Conservation (phyloP, 2,797 vertebrate genomes). For the Choloepus didactylus region DNA sequence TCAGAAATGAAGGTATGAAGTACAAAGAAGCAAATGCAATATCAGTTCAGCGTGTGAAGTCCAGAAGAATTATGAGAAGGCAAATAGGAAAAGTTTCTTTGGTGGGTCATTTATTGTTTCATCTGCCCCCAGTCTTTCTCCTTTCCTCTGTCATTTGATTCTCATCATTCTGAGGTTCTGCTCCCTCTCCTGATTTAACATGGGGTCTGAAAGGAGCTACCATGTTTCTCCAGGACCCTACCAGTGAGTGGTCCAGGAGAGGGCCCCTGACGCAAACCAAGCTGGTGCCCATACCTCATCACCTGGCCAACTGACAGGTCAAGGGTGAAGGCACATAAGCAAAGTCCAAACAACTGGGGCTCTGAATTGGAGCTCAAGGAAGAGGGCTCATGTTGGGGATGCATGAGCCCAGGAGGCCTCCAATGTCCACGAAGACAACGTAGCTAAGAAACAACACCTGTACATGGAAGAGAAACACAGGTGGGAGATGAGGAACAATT, state of each 20-base stretch:
- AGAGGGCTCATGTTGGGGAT: background rate
- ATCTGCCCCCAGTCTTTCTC: background rate
- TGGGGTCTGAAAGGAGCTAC: background rate
- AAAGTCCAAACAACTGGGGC: background rate
- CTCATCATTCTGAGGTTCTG: background rate
- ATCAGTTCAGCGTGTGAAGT: background rate
- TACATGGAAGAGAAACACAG: background rate
- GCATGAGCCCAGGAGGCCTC: background rate
- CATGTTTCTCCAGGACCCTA: background rate
- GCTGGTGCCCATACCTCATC: rapidly evolving
- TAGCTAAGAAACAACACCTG: background rate
- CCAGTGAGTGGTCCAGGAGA: background rate
- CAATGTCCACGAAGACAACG: background rate
- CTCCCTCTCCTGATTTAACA: background rate
- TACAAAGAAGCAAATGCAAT: background rate
- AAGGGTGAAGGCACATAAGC: too few relatives aligned
- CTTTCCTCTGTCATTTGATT: background rate
- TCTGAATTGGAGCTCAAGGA: background rate
- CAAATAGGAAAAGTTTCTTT: background rate
- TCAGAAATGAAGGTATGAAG: background rate
- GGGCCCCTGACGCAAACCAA: background rate
- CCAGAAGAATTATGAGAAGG: background rate
- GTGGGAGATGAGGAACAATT: background rate
- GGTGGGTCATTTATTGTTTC: background rate
- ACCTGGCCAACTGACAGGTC: background rate